Evolutionary conservation across 1,140 invertebrate species (phyloP).

Genomic region (Reticulitermes speratus): DNA sequence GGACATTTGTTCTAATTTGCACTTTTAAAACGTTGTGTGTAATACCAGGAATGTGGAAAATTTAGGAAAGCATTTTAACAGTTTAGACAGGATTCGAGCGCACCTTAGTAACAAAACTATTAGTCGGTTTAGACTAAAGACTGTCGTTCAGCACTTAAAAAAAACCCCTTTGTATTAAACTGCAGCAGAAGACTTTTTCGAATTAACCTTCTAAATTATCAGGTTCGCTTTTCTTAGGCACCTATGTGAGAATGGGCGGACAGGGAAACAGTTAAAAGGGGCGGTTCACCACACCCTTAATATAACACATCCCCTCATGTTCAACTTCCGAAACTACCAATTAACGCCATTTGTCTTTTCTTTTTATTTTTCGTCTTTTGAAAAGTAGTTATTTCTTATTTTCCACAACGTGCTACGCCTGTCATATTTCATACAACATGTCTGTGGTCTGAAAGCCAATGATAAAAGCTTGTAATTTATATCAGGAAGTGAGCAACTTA

Average conservation of each 20-base stretch:
- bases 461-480: neutral
- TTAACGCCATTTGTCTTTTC: neutral
- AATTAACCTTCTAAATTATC: constrained; percentile 10
- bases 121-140: no score
- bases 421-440: neutral
- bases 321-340: neutral
- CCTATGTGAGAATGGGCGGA: constrained; percentile 13
- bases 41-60: no score
- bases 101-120: no score
- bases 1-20: no score
- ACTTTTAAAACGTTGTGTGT: no score
- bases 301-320: constrained; percentile 1
- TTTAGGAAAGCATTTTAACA: no score
- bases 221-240: neutral
- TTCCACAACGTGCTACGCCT: neutral
- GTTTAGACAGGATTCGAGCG: no score
- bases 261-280: neutral
- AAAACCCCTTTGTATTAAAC: neutral
- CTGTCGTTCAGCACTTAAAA: no score
- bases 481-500: neutral
- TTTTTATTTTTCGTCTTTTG: neutral
- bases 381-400: constrained; percentile 17
- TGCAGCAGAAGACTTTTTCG: neutral
- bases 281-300: constrained; percentile 8
- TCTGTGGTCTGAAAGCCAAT: neutral